phyloP scores from a whole-genome alignment of 2,113 vertebrate genomes.

The Mobula birostris region DNA sequence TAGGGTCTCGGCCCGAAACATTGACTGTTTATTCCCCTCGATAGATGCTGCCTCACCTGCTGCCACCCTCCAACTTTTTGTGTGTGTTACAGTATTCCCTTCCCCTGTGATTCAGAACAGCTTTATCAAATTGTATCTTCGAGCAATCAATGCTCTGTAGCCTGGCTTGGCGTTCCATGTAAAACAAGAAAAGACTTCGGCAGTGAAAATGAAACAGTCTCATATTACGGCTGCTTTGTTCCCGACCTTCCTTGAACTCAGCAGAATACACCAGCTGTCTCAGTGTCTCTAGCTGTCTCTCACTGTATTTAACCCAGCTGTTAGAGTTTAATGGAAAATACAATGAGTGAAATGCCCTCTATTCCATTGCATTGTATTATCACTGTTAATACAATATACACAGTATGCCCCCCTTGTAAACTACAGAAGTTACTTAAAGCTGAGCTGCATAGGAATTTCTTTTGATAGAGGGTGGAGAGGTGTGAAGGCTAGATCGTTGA shows the following conservation, averaged over 20 bases:
- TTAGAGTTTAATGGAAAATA: background rate
- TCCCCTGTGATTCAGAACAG: background rate
- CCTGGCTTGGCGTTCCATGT: background rate
- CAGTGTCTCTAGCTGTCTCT: background rate
- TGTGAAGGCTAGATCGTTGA: too few relatives aligned
- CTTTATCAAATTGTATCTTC: background rate
- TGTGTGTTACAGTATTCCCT: too few relatives aligned
- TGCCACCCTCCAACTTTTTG: too few relatives aligned
- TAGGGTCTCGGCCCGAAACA: too few relatives aligned
- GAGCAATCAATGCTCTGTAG: background rate
- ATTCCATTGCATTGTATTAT: background rate
- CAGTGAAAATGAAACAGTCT: slow-evolving; percentile 24
- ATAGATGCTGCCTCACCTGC: too few relatives aligned
- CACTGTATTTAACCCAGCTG: background rate
- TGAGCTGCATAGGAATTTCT: too few relatives aligned
- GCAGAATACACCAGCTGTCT: background rate
- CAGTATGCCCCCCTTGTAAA: background rate
- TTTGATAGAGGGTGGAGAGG: too few relatives aligned
- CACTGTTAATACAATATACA: background rate
- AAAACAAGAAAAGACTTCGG: background rate
- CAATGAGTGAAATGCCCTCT: background rate
- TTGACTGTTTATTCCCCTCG: too few relatives aligned
- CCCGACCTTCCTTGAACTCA: slow-evolving; percentile 1
- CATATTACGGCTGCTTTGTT: slow-evolving; percentile 1
- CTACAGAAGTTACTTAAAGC: too few relatives aligned